Conservation (phyloP, 1,140 invertebrate genomes). For the Drosophila setifemur region DNA sequence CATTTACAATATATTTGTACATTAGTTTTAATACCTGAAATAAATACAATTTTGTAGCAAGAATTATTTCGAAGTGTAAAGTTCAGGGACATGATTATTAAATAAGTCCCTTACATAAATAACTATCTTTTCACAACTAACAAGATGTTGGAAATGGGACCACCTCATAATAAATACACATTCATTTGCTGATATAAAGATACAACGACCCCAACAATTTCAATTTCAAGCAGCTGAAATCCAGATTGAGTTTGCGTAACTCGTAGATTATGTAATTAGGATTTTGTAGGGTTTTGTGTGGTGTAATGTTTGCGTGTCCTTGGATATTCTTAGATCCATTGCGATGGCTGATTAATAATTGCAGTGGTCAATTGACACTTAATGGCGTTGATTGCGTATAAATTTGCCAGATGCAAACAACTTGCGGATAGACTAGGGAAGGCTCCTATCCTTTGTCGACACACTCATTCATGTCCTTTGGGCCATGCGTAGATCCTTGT, state of each 20-base stretch:
- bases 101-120: too few relatives aligned
- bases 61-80: too few relatives aligned
- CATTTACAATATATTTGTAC: too few relatives aligned
- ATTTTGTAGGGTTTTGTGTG: not conserved
- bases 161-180: too few relatives aligned
- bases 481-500: slow-evolving; percentile 17
- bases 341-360: slow-evolving; percentile 47
- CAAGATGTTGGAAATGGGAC: too few relatives aligned
- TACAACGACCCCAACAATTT: slow-evolving; percentile 4
- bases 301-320: not conserved
- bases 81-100: too few relatives aligned
- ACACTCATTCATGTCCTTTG: not conserved
- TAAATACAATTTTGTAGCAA: too few relatives aligned
- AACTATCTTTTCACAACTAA: too few relatives aligned
- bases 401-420: slow-evolving; percentile 12
- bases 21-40: too few relatives aligned
- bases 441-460: not conserved
- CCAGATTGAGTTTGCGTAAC: slow-evolving; percentile 9
- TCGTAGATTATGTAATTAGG: slow-evolving; percentile 32
- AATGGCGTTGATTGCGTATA: slow-evolving; percentile 37
- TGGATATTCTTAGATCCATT: slow-evolving; percentile 19
- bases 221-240: not conserved
- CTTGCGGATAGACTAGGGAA: not conserved
- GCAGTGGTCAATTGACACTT: slow-evolving; percentile 35
- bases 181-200: not conserved